Evolutionary conservation across 2,888 invertebrate genomes (phyloP).

Genomic region (Cantharis nigra): DNA sequence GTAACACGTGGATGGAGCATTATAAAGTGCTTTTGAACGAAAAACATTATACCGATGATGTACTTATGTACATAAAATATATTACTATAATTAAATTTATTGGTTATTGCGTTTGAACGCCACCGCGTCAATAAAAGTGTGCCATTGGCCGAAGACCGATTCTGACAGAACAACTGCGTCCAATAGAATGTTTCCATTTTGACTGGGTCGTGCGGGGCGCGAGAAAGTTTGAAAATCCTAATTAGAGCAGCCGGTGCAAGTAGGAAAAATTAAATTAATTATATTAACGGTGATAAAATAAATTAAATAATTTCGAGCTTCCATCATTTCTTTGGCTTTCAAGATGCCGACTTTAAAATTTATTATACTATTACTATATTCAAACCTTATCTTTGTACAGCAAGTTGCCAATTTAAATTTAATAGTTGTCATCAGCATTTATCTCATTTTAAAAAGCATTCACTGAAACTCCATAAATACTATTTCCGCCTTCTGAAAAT

Average conservation of each 20-base stretch:
- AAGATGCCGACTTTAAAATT: not conserved
- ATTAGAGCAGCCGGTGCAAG: too few species aligned
- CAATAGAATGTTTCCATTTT: too few species aligned
- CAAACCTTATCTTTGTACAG: not conserved
- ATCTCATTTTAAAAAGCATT: not conserved
- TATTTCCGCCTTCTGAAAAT: conserved; percentile 1
- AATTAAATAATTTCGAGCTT: not conserved
- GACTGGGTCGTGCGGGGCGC: too few species aligned
- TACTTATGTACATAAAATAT: too few species aligned
- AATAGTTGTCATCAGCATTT: conserved; percentile 1
- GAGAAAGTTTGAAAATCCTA: too few species aligned
- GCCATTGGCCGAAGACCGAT: too few species aligned
- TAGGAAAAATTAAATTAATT: not conserved
- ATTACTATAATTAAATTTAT: too few species aligned
- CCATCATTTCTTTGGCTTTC: not conserved
- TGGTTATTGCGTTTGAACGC: too few species aligned
- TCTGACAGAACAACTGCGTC: too few species aligned
- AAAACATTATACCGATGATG: not conserved
- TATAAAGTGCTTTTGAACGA: not conserved
- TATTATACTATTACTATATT: not conserved
- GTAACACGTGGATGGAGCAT: not conserved
- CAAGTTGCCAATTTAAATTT: not conserved
- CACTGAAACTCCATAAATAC: not conserved
- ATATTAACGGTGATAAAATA: not conserved
- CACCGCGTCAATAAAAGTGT: too few species aligned